phyloP scores from a whole-genome alignment of 2,888 invertebrate species.

The Auanema freiburgensis region DNA sequence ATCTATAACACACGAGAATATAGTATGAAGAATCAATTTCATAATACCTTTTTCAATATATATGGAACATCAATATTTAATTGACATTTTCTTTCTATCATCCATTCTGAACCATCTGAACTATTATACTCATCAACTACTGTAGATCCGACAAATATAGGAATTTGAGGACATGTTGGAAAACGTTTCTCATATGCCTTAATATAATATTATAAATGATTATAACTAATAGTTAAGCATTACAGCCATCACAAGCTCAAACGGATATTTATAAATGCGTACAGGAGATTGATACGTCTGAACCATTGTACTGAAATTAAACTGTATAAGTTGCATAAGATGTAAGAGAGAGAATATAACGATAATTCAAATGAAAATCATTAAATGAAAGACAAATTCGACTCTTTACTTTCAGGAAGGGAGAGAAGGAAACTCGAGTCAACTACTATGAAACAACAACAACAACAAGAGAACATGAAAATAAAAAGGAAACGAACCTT shows the following conservation, averaged over 20 bases:
- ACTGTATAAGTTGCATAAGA: too few relatives aligned
- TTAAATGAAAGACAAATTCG: too few relatives aligned
- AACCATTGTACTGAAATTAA: constrained; percentile 74
- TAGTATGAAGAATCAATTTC: not conserved
- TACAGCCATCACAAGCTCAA: constrained; percentile 93
- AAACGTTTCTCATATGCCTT: constrained; percentile 92
- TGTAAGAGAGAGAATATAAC: too few relatives aligned
- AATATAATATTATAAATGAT: constrained; percentile 19
- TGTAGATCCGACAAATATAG: constrained; percentile 86
- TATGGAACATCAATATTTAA: constrained; percentile 91
- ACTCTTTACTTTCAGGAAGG: too few relatives aligned
- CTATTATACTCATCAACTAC: constrained; percentile 75
- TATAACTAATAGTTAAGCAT: constrained; percentile 52
- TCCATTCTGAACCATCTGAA: constrained; percentile 76
- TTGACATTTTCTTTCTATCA: constrained; percentile 83
- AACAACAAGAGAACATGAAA: too few relatives aligned
- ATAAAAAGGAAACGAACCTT: too few relatives aligned
- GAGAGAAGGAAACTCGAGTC: too few relatives aligned
- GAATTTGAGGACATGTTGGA: constrained; percentile 89
- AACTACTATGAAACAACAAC: too few relatives aligned
- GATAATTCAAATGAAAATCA: too few relatives aligned
- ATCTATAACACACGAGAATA: constrained; percentile 72
- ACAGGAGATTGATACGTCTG: constrained; percentile 93
- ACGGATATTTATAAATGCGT: constrained; percentile 89
- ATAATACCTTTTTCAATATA: constrained; percentile 81